Base-by-base conservation (phyloP, 2,113 vertebrate genomes). In the Chaenogobius annularis region DNA sequence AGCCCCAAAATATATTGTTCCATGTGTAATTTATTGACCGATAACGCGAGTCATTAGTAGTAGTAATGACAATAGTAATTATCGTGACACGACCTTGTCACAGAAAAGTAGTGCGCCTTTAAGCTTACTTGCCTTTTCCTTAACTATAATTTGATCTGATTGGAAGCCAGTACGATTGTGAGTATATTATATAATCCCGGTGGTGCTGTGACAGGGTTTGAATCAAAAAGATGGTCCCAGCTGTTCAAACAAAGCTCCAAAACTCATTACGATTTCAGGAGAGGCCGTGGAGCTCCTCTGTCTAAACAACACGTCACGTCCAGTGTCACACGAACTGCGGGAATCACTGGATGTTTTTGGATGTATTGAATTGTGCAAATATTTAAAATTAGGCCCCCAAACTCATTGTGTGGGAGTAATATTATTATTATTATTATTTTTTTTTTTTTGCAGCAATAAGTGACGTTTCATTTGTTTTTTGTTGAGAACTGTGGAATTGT, bases 231-330 rank as follows among this genome's bases (percentile, higher is more conserved):
- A 84, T 77, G 80, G 77, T 77, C 63, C 63, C 37, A 50, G 58
- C 63, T 72, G 50, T 52, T 61, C 74, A 74, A 69, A 76, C 77
- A 69, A 26, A 62, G 69, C 66, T 50, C 37, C 35, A 67, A 73
- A 80, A 81, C 22, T 79, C 75, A 85, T 85, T 85, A 84, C 70
- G 75, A 75, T 67, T 69, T 73, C 59, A 73, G 67, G 22, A 68
- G 68, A 73, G 61, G 67, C 17, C 20, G 48, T 68, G 70, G 66
- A 70, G 35, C 71, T 22, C 59, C 13, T 4, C 68, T 63, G 56
- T 74, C 17, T 20, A 67, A 62, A 48, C 40, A 9, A 78, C 19
- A 64, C 10, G 61, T 43, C 61, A 13, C 22, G 58, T 13, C 8
- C n/a, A 1, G 47, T 54, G 72, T 62, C 58, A 61, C 56, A 59